A percentile compares a stretch with the other conserved stretches of the same genome.
These are phyloP conservation scores for Bergia puertoricense DNA, from an alignment of 92 coral and sea anemone genomes.

Conservation along the genomic window DNA sequence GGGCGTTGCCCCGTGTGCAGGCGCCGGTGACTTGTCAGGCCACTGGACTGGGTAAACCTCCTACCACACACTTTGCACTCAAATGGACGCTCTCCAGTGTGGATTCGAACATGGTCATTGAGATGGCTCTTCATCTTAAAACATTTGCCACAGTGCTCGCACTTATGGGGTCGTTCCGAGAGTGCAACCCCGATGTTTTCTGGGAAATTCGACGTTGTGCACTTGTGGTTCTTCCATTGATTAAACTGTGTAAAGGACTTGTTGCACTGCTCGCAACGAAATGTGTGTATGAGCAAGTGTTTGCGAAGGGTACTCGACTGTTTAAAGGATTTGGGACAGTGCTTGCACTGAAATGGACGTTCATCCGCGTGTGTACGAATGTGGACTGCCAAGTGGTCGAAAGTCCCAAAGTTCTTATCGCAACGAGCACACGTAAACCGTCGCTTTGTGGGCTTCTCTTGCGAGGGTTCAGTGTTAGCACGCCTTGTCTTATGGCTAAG, in stretches of 20 bases:
- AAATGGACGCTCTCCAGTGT: conserved; percentile 32
- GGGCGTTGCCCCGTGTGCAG: conserved; percentile 9
- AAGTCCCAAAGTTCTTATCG: conserved; percentile 14
- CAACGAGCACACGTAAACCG: conserved; percentile 27
- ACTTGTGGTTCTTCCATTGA: conserved; percentile 25
- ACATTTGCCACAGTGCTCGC: conserved; percentile 17
- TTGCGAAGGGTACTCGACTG: conserved; percentile 26
- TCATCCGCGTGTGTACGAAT: conserved; percentile 15
- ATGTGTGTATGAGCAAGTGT: conserved; percentile 2
- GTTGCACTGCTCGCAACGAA: conserved; percentile 10
- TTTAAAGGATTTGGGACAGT: conserved; percentile 27
- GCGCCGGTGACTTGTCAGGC: conserved; percentile 22
- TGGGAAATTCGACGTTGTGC: neutral
- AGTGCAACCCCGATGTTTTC: neutral
- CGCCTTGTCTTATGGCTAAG: conserved; percentile 2
- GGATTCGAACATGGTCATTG: conserved; percentile 25
- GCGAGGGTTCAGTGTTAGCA: neutral
- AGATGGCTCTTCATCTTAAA: conserved; percentile 39
- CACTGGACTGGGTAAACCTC: conserved; percentile 35
- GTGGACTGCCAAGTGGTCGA: conserved; percentile 1
- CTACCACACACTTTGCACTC: conserved; percentile 37
- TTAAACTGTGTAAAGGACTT: neutral
- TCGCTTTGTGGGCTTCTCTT: neutral
- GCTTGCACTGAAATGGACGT: conserved; percentile 11
- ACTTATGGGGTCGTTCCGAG: conserved; percentile 17